Base-by-base conservation (phyloP, 2,113 vertebrate genomes). In the Macquaria ambigua region DNA sequence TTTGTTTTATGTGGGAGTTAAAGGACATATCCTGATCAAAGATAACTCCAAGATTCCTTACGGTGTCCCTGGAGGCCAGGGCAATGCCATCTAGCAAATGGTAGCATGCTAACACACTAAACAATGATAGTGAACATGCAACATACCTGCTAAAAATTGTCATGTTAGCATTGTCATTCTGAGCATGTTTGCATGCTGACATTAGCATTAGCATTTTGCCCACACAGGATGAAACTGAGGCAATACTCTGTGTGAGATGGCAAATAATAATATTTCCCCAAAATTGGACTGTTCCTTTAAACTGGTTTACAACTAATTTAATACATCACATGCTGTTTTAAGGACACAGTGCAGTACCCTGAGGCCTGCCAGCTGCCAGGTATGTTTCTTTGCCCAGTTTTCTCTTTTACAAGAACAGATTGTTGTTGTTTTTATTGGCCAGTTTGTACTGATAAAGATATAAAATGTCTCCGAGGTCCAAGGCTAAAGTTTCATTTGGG, bases 331-430 rank as follows among this genome's bases (percentile, higher is more conserved):
- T 56, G 46, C 9, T 52, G 4, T 73, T 81, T 59, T 70, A 82
- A 20, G 16, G 74, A 41, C 37, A 23, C 14, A 64, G 28, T 52
- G 52, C 9, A 16, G 23, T 31, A 16, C n/a, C 53, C 77, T 58
- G 87, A 67, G 43, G 41, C 21, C n/a, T 15, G 0, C 69, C 74
- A 68, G 55, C 71, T 77, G 48, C 39, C 64, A 77, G 68, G 50
- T 70, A 69, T 11, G 9, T 64, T 58, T 78, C n/a, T 77, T 15
- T 6, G 25, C 67, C 21, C 23, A 67, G 25, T 61, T 37, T 70
- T 63, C 4, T 63, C 3, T 56, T 52, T 68, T n/a, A 68, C 53
- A 58, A 59, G 15, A 48, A 53, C 11, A 50, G 46, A 81, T 11
- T 64, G 46, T n/a, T 74, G 53, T 61, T 73, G 43, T 77, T 81